A percentile compares a stretch with the other conserved stretches of the same genome.
Evolutionary conservation across 2,888 invertebrate genomes (phyloP).

Genomic region (Lobophora halterata): DNA sequence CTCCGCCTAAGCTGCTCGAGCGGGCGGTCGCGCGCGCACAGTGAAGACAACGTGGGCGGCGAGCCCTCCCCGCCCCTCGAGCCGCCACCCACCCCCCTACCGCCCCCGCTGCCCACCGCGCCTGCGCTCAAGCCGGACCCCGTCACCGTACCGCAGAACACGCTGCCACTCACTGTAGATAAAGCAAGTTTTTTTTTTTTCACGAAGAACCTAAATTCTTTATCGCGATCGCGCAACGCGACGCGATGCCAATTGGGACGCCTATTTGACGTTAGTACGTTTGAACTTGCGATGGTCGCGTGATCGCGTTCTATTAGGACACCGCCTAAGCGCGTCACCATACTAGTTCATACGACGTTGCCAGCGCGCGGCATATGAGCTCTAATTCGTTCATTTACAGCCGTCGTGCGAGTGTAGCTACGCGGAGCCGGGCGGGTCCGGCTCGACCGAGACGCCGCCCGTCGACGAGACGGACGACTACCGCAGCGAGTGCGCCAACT

Average conservation of each 20-base stretch:
- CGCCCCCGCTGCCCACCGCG: conserved; percentile 26
- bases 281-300: too few relatives aligned
- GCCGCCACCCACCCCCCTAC: conserved; percentile 5
- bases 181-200: too few relatives aligned
- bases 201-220: too few relatives aligned
- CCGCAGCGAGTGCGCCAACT: conserved; percentile 92
- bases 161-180: conserved; percentile 69
- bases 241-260: too few relatives aligned
- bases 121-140: conserved; percentile 18
- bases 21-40: conserved; percentile 28
- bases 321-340: too few relatives aligned
- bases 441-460: conserved; percentile 35
- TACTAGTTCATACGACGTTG: too few relatives aligned
- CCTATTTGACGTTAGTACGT: too few relatives aligned
- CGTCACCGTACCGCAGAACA: conserved; percentile 37
- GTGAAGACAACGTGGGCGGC: conserved; percentile 29
- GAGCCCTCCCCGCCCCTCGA: conserved; percentile 19
- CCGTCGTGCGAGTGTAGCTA: conserved; percentile 77
- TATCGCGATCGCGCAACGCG: too few relatives aligned
- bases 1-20: conserved; percentile 25
- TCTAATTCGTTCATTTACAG: conserved; percentile 50
- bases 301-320: too few relatives aligned
- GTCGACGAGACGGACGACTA: conserved; percentile 84
- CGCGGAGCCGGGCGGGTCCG: conserved; percentile 29
- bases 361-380: too few relatives aligned